Conservation (phyloP, 2,797 vertebrate genomes). For the Eulemur albifrons region DNA sequence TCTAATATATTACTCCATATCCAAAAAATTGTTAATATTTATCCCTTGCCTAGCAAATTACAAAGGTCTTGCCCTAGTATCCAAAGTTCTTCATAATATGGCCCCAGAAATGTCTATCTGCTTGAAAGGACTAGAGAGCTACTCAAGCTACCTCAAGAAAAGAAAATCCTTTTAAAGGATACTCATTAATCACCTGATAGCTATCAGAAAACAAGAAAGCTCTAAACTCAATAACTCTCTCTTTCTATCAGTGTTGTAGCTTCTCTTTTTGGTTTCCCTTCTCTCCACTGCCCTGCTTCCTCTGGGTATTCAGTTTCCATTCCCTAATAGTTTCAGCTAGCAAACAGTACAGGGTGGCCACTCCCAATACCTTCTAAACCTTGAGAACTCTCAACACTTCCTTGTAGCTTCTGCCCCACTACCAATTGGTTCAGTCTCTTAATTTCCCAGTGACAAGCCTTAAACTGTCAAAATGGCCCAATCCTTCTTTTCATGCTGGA, state of each 20-base stretch:
- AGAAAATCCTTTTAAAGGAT: neutral
- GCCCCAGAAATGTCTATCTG: neutral
- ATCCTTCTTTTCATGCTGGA: neutral
- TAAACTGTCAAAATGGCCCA: neutral
- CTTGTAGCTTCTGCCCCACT: neutral
- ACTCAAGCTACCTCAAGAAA: neutral
- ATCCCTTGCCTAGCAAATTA: neutral
- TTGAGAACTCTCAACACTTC: neutral
- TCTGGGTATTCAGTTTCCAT: slow-evolving; percentile 46
- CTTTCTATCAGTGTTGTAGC: neutral
- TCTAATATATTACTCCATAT: neutral
- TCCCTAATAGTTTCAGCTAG: neutral
- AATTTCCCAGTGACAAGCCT: slow-evolving; percentile 20
- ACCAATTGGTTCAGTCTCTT: neutral
- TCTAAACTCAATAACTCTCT: neutral
- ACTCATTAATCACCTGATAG: neutral
- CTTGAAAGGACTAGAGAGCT: neutral
- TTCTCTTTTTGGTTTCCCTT: slow-evolving; percentile 66
- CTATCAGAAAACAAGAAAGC: neutral
- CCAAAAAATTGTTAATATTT: slow-evolving; percentile 39
- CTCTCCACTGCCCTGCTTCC: slow-evolving; percentile 24
- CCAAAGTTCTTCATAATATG: slow-evolving; percentile 18
- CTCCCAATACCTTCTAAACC: neutral
- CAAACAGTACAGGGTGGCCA: neutral
- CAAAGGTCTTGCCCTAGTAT: neutral